phyloP scores from a whole-genome alignment of 2,113 vertebrate species.

The Lichenostomus cassidix region DNA sequence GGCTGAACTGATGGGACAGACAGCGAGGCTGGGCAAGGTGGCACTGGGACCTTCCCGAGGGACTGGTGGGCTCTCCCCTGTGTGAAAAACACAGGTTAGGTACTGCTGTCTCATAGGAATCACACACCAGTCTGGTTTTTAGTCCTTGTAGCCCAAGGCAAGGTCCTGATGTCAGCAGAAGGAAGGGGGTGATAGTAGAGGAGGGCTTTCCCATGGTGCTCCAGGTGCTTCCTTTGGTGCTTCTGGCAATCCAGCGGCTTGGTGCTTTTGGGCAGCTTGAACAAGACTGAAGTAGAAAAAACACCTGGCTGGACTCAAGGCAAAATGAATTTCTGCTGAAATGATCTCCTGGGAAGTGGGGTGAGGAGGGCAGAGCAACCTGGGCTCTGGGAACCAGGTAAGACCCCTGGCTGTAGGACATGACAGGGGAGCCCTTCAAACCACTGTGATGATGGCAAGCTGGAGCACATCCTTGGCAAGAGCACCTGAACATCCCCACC shows the following conservation, averaged over 20 bases:
- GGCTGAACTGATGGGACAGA: rapidly evolving
- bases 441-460: rapidly evolving
- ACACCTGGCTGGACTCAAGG: not conserved
- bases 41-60: not conserved
- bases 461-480: not conserved
- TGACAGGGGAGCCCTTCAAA: not conserved
- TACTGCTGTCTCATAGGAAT: not conserved
- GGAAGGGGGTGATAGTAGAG: not conserved
- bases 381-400: not conserved
- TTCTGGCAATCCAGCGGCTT: not conserved
- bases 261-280: not conserved
- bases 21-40: not conserved
- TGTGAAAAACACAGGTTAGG: not conserved
- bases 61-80: not conserved
- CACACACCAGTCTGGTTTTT: not conserved
- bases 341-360: not conserved
- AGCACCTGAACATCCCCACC: not conserved
- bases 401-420: rapidly evolving
- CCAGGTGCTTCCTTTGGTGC: not conserved
- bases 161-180: not conserved
- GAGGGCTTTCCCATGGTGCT: not conserved
- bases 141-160: not conserved
- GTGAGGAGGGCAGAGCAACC: not conserved
- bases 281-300: not conserved
- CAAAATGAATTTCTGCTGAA: not conserved